Base-by-base conservation (phyloP, 2,797 vertebrate species). In the Argya squamiceps region DNA sequence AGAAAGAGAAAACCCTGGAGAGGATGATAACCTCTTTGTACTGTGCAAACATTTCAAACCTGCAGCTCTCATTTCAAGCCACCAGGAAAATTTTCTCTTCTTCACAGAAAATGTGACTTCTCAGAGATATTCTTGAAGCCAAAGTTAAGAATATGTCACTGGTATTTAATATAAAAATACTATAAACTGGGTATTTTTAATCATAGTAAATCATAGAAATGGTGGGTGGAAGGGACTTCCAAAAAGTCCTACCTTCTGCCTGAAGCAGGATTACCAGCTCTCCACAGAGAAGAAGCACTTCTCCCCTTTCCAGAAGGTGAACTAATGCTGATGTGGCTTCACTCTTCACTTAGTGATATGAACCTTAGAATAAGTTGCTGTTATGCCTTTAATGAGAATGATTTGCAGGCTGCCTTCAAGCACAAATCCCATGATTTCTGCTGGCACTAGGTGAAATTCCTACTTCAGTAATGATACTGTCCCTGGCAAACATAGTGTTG, bases 361-460 rank as follows among this genome's bases (percentile, higher is more conserved):
- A 91, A 34, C 60, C 75, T 91, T n/a, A 41, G 91, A 68, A 73
- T 91, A 69, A 53, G 44, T 24, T 83, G 55, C 64, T 85, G 37
- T 36, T 70, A 36, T 91, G 74, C 37, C 64, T 92, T 91, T 89
- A 94, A 85, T 69, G 50, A 93, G 60, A 15, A 71, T 39, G 65
- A 83, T 90, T 93, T 50, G 18, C 73, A 78, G 43, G 20, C 88
- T 85, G 62, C 58, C 30, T 91, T 92, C 73, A 92, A 91, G 62
- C 18, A 58, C n/a, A 69, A 84, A 58, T 90, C 92, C 73, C 76
- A 84, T 92, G 84, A 96, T 50, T 95, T 89, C 85, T 94, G 22
- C 83, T 95, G 95, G 93, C 85, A 93, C 65, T 90, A 93, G 89
- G 93, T 86, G 65, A 78, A 97, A 96, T 93, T 96, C 92, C 83